Percentiles rank a stretch among this genome's conserved stretches.
Evolutionary conservation across 2,113 vertebrate genomes (phyloP).

Genomic region (Perca fluviatilis): DNA sequence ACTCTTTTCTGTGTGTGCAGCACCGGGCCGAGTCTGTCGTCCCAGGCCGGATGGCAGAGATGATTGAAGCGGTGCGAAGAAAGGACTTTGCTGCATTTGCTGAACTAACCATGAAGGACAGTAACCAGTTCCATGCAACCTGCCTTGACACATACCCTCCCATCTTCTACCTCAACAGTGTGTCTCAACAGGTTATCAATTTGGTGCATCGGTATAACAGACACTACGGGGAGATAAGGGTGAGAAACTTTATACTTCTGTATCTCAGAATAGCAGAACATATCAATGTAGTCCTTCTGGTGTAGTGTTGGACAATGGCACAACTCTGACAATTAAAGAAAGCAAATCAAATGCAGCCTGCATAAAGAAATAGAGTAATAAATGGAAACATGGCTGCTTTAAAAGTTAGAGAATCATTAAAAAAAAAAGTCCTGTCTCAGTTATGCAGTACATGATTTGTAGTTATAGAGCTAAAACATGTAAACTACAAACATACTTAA

Average conservation of each 20-base stretch:
- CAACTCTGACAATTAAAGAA: neutral
- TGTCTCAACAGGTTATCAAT: constrained; percentile 88
- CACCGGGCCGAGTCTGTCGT: constrained; percentile 90
- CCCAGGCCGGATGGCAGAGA: constrained; percentile 87
- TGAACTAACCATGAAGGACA: constrained; percentile 95
- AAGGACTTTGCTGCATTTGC: constrained; percentile 91
- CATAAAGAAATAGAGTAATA: neutral
- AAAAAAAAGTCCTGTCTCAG: neutral
- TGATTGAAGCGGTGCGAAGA: constrained; percentile 85
- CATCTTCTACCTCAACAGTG: constrained; percentile 93
- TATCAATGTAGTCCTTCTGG: neutral
- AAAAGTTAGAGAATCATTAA: neutral
- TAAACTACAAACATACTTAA: neutral
- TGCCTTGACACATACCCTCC: constrained; percentile 97
- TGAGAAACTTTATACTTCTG: constrained; percentile 59
- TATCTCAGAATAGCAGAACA: neutral
- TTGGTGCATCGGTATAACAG: constrained; percentile 91
- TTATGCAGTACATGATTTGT: neutral
- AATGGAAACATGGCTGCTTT: neutral
- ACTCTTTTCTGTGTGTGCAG: constrained; percentile 72
- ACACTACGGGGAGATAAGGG: constrained; percentile 87
- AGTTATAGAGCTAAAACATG: neutral
- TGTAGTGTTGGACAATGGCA: neutral
- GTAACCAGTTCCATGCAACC: constrained; percentile 97
- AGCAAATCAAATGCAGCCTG: neutral